These are phyloP conservation scores for Harpagoxenus sublaevis DNA, from an alignment of 2,888 invertebrate species.

Conservation along the genomic window DNA sequence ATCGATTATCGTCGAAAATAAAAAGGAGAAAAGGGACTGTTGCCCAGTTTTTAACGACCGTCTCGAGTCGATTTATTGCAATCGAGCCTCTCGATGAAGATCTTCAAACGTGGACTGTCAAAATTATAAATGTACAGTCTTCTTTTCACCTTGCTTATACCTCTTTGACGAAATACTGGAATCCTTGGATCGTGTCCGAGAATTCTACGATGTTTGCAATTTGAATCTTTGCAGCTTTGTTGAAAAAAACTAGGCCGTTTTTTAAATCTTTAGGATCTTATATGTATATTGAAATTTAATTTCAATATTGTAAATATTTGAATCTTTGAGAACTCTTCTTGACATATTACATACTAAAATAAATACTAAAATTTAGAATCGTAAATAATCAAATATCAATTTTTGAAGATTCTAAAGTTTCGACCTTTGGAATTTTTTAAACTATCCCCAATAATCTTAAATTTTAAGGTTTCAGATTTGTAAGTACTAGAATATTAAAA, in stretches of 20 bases:
- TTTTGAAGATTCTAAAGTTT: neutral
- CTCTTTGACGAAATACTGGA: slow-evolving; percentile 10
- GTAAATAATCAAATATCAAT: neutral
- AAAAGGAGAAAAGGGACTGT: slow-evolving; percentile 40
- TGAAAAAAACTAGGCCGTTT: slow-evolving; percentile 9
- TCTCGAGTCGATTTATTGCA: slow-evolving; percentile 33
- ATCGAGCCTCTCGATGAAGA: slow-evolving; percentile 31
- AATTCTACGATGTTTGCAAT: slow-evolving; percentile 29
- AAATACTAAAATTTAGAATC: neutral
- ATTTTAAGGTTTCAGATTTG: neutral
- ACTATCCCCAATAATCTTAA: neutral
- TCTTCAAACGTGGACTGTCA: slow-evolving; percentile 28
- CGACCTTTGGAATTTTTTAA: neutral
- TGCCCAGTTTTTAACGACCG: slow-evolving; percentile 56
- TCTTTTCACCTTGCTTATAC: neutral
- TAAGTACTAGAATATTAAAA: neutral
- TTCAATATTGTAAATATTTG: neutral
- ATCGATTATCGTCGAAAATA: slow-evolving; percentile 73
- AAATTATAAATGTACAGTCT: slow-evolving; percentile 42
- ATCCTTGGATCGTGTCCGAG: slow-evolving; percentile 31
- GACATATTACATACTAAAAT: neutral
- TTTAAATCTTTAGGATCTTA: neutral
- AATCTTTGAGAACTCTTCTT: neutral
- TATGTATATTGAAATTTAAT: neutral
- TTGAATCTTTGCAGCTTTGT: neutral